Conservation (phyloP, 1,140 invertebrate genomes). For the Liolophura sinensis region DNA sequence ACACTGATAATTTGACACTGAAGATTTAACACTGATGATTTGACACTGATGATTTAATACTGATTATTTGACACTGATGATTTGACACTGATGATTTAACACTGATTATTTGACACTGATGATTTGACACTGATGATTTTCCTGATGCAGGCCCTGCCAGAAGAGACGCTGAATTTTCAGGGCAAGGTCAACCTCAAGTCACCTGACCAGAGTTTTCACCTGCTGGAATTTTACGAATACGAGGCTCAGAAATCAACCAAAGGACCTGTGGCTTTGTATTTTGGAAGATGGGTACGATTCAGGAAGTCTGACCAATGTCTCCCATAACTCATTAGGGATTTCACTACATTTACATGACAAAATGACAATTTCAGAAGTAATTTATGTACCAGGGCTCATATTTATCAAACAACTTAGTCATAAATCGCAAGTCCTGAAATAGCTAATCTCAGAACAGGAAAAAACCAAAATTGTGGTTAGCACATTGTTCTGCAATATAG, state of each 20-base stretch:
- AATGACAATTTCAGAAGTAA: too few species aligned
- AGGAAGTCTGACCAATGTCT: neutral
- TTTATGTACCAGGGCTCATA: too few species aligned
- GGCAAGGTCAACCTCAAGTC: constrained; percentile 81
- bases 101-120: neutral
- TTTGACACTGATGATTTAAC: neutral
- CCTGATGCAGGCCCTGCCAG: constrained; percentile 67
- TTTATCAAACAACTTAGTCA: too few species aligned
- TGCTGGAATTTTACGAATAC: constrained; percentile 87
- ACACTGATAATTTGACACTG: neutral
- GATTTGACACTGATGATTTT: constrained; percentile 30
- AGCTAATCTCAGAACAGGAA: too few species aligned
- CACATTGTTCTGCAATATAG: too few species aligned
- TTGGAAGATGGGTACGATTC: constrained; percentile 78
- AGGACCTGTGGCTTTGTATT: constrained; percentile 75
- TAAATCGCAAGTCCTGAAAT: too few species aligned
- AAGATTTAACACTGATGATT: neutral
- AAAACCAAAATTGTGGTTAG: too few species aligned
- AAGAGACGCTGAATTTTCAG: constrained; percentile 75
- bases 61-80: neutral
- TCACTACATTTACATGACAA: too few species aligned
- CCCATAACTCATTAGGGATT: neutral
- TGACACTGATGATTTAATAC: neutral
- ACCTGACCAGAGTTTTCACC: constrained; percentile 77
- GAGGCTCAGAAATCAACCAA: constrained; percentile 64